These are phyloP conservation scores for Herminia tarsipennalis DNA, from an alignment of 2,888 invertebrate genomes.

Conservation along the genomic window DNA sequence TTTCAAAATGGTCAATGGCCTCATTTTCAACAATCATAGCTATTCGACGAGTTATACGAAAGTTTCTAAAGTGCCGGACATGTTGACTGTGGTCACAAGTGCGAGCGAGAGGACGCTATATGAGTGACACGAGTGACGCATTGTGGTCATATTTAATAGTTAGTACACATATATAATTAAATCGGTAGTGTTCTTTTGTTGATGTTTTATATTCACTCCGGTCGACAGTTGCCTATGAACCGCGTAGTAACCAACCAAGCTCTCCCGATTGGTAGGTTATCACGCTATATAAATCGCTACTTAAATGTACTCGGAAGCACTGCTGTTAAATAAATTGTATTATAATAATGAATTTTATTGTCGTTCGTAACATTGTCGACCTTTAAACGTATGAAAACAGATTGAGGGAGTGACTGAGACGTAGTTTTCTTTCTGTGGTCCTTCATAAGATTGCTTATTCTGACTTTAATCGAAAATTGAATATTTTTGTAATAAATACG, in stretches of 20 bases:
- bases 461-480: not conserved
- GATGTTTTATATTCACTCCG: slow-evolving; percentile 53
- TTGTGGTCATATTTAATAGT: slow-evolving; percentile 59
- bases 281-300: slow-evolving; percentile 37
- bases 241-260: slow-evolving; percentile 28
- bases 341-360: slow-evolving; percentile 29
- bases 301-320: slow-evolving; percentile 41
- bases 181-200: slow-evolving; percentile 58
- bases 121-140: slow-evolving; percentile 48
- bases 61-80: slow-evolving; percentile 43
- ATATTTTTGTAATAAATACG: too few relatives aligned
- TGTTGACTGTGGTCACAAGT: slow-evolving; percentile 34
- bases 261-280: slow-evolving; percentile 33
- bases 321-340: slow-evolving; percentile 41
- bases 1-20: slow-evolving; percentile 28
- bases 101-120: slow-evolving; percentile 61
- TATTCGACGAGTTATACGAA: slow-evolving; percentile 16
- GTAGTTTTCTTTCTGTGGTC: slow-evolving; percentile 26
- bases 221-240: slow-evolving; percentile 38
- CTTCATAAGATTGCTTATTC: slow-evolving; percentile 20
- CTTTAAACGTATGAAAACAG: slow-evolving; percentile 31
- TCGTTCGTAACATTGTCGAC: slow-evolving; percentile 36
- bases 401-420: slow-evolving; percentile 36
- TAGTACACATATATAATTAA: slow-evolving; percentile 51
- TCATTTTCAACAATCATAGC: slow-evolving; percentile 20